These are phyloP conservation scores for Alsophila aescularia DNA, from an alignment of 2,888 invertebrate species.

Conservation along the genomic window DNA sequence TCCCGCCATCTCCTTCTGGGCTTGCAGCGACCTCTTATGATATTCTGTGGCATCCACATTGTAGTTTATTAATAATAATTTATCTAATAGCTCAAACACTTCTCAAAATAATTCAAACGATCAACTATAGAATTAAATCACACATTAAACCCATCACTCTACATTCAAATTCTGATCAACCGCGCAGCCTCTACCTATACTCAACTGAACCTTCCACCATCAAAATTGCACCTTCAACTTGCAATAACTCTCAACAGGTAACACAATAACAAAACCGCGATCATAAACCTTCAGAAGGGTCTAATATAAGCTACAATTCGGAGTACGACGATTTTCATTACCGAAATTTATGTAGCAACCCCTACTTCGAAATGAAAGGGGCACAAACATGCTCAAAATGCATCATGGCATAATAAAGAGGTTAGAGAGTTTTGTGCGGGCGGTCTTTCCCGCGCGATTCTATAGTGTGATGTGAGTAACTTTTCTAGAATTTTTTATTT, in stretches of 20 bases:
- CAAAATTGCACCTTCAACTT: slow-evolving; percentile 26
- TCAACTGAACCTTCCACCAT: slow-evolving; percentile 2
- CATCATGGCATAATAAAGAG: slow-evolving; percentile 44
- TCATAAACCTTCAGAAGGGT: slow-evolving; percentile 36
- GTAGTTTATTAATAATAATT: too few species aligned
- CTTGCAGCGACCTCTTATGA: too few species aligned
- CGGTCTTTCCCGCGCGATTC: slow-evolving; percentile 8
- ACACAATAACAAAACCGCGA: slow-evolving; percentile 30
- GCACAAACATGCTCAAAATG: slow-evolving; percentile 41
- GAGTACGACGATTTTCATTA: slow-evolving; percentile 41
- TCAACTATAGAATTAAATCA: too few species aligned
- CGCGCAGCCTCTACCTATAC: background rate
- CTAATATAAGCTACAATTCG: slow-evolving; percentile 39
- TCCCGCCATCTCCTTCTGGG: too few species aligned
- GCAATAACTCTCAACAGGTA: slow-evolving; percentile 35
- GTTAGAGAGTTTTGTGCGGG: background rate
- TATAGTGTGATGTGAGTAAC: background rate
- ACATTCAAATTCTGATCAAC: background rate
- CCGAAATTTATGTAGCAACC: slow-evolving; percentile 40
- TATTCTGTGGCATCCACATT: too few species aligned
- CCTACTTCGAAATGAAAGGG: slow-evolving; percentile 40
- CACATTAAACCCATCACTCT: background rate
- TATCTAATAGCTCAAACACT: too few species aligned
- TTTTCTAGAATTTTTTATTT: too few species aligned
- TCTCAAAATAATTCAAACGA: too few species aligned